Evolutionary conservation across 2,797 vertebrate species (phyloP), one percentile per base, ranked within the genome.

Genomic region (Hybognathus amarus): DNA sequence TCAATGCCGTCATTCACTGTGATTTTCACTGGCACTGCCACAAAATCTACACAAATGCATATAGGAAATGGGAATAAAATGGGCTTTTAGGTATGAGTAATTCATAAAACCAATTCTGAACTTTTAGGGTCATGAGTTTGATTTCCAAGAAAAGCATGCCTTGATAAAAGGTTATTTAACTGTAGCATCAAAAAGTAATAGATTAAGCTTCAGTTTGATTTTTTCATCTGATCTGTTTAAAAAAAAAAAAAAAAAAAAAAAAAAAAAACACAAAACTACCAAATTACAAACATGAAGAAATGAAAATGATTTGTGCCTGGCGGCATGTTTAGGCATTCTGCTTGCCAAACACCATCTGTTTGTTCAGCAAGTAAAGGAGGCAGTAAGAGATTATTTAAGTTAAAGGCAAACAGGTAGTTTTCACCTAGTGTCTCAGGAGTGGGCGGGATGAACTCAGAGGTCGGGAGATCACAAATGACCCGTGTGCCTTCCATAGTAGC

Each of bases 381-480:
- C 70, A 80, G n/a, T 3, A 17, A 42, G 22, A 69, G 18, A 61
- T 56, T 7, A 47, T 59, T 8, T 15, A 61, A 30, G 68, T 47
- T 70, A 33, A 30, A 33, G 63, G 54, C 40, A 68, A 61, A 36
- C 52, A 74, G 33, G 45, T 15, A 33, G 50, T 27, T 77, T 92
- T 91, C 90, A 98, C 98, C 98, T 91, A 97, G 94, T 45, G 92
- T 93, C 1, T 92, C 86, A 0, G 94, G 94, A 0, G 97, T 96
- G n/a, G 89, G 54, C 0, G 95, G 96, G 87, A 98, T 96, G 3
- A 69, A 13, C 0, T 11, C 15, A 0, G 89, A 89, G 0, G 94
- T 64, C 0, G 93, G 93, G 73, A 94, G 94, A 0, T 91, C 87
- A 6, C 95, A 96, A 59, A 76, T 89, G 74, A 95, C 88, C 33